Base-by-base conservation (phyloP, 2,113 vertebrate genomes). In the Serinus canaria region DNA sequence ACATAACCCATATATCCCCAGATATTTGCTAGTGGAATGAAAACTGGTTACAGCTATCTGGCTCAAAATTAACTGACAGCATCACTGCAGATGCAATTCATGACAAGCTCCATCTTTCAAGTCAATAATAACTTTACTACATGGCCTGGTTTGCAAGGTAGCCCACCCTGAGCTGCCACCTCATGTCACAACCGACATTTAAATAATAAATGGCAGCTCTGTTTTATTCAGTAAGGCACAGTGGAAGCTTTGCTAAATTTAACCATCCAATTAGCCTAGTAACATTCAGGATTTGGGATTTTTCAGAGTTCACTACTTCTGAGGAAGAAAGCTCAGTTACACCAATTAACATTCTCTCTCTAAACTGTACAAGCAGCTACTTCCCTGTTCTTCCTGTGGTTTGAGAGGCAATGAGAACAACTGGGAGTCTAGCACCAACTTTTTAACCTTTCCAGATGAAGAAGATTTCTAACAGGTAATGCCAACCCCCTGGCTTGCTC, bases 51-150 rank as follows among this genome's bases (percentile, higher is more conserved):
- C 67, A 94, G 64, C 66, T 86, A 59, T 77, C 86, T 87, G 80
- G 55, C 94, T 89, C 59, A 87, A 90, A 95, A 95, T 95, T 93
- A 94, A 96, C 92, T 87, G 93, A 89, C 76, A 89, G 84, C 49
- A 90, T 84, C 86, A 78, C 8, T 6, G 6, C 74, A 87, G 89
- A 87, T 89, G 63, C 72, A 87, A 50, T 79, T 91, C 69, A 46
- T n/a, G 49, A 94, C 82, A 94, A 81, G 70, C 80, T 94, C 35
- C 62, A 92, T 84, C 81, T 87, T 90, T 87, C 88, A 91, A 89
- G 84, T 82, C 90, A 90, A 62, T 74, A 91, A 69, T 55, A 90
- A 91, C 49, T 80, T 82, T 46, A 69, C 72, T 44, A 47, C 35
- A 78, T 37, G 46, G 58, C 17, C 68, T 68, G 75, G 76, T 72